phyloP scores from a whole-genome alignment of 2,113 vertebrate genomes.

The Tragelaphus strepsiceros region DNA sequence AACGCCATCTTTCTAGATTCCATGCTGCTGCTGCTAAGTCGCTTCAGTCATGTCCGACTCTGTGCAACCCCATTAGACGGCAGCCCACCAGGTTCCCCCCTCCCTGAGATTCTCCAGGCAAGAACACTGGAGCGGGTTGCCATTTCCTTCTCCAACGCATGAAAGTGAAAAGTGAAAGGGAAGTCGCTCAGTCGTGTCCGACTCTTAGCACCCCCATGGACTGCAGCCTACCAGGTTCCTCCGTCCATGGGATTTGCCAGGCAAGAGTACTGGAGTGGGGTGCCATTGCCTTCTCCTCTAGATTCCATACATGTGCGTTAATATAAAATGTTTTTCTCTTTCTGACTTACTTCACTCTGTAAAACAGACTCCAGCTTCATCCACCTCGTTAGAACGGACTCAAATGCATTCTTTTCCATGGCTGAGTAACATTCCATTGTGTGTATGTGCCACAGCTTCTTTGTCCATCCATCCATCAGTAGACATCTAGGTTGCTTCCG shows the following conservation, averaged over 20 bases:
- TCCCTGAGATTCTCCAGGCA: no score
- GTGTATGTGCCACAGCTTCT: not conserved
- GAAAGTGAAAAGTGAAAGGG: no score
- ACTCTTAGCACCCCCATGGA: fast-evolving
- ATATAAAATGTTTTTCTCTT: not conserved
- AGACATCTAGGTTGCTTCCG: not conserved
- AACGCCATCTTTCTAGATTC: not conserved
- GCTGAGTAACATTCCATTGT: not conserved
- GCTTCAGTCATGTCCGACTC: fast-evolving
- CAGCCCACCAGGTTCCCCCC: no score
- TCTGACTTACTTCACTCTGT: not conserved
- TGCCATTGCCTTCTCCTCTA: not conserved
- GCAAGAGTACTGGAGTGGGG: no score
- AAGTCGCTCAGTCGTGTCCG: fast-evolving
- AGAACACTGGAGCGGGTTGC: no score
- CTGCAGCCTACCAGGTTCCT: no score
- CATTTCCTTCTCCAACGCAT: no score
- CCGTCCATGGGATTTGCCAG: no score
- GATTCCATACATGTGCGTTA: not conserved
- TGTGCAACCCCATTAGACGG: fast-evolving
- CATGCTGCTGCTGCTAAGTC: not conserved
- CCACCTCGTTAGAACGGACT: not conserved
- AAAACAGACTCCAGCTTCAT: not conserved
- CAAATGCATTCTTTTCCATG: not conserved
- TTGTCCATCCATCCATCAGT: not conserved